A percentile compares a stretch with the other conserved stretches of the same genome.
Conservation (phyloP, 2,113 vertebrate genomes). For the Seriola quinqueradiata region DNA sequence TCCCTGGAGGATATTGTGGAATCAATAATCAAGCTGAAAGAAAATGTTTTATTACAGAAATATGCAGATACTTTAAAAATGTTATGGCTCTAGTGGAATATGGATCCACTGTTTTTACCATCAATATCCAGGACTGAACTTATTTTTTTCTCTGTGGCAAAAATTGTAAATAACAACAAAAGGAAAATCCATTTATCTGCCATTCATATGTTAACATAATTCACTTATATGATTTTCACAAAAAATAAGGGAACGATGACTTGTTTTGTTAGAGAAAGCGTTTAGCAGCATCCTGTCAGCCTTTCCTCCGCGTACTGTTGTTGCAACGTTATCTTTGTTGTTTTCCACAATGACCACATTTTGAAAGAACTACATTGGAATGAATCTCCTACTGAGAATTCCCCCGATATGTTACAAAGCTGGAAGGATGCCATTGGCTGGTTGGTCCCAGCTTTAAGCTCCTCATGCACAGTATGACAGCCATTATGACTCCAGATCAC, state of each 20-base stretch:
- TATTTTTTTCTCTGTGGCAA: background rate
- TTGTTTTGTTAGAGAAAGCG: constrained; percentile 9
- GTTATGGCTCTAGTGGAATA: background rate
- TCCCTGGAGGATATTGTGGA: constrained; percentile 33
- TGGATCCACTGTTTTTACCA: background rate
- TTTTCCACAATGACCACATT: constrained; percentile 38
- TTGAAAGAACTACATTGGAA: constrained; percentile 12
- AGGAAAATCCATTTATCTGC: background rate
- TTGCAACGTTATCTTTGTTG: constrained; percentile 33
- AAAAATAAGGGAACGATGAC: background rate
- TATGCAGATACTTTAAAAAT: background rate
- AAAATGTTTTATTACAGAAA: constrained; percentile 33
- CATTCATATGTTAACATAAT: background rate
- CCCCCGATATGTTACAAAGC: constrained; percentile 23
- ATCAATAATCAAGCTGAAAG: constrained; percentile 26
- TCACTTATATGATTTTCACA: background rate
- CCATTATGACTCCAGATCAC: constrained; percentile 50
- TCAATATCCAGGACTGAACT: background rate
- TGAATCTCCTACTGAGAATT: constrained; percentile 34
- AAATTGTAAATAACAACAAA: background rate
- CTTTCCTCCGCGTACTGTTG: background rate
- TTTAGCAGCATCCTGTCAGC: constrained; percentile 14
- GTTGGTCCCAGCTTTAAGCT: constrained; percentile 35
- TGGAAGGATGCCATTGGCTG: constrained; percentile 46
- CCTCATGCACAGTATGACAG: constrained; percentile 44